Conservation (phyloP, 2,888 invertebrate species). For the Lasioglossum calceatum region DNA sequence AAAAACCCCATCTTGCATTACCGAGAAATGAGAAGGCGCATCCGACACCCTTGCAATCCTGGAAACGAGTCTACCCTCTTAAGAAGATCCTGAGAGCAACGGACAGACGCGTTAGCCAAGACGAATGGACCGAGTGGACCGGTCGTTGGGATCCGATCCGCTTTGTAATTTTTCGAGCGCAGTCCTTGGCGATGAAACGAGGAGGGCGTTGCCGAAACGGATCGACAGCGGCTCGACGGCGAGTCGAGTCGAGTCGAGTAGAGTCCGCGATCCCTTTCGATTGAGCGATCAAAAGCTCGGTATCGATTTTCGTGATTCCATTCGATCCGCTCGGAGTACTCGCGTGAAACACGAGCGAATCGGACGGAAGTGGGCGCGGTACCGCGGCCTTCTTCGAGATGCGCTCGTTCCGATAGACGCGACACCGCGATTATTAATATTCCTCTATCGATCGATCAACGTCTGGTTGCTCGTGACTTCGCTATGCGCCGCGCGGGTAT, state of each 20-base stretch:
- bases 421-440: constrained; percentile 12
- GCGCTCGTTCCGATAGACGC: constrained; percentile 15
- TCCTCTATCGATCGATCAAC: constrained; percentile 36
- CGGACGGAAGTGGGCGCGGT: constrained; percentile 40
- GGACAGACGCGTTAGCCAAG: background rate
- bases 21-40: too few species aligned
- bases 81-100: background rate
- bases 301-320: constrained; percentile 16
- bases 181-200: background rate
- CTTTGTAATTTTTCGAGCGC: background rate
- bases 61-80: too few species aligned
- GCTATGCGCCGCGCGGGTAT: constrained; percentile 29
- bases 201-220: constrained; percentile 14
- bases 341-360: constrained; percentile 25
- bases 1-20: too few species aligned
- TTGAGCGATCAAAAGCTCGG: background rate
- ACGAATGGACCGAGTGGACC: background rate
- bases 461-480: background rate
- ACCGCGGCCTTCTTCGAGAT: background rate
- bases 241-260: background rate
- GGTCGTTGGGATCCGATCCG: background rate
- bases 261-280: background rate
- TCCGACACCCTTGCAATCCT: too few species aligned
- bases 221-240: background rate
- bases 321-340: background rate